Evolutionary conservation across 2,797 vertebrate species (phyloP).

Genomic region (Centropyge bicolor): DNA sequence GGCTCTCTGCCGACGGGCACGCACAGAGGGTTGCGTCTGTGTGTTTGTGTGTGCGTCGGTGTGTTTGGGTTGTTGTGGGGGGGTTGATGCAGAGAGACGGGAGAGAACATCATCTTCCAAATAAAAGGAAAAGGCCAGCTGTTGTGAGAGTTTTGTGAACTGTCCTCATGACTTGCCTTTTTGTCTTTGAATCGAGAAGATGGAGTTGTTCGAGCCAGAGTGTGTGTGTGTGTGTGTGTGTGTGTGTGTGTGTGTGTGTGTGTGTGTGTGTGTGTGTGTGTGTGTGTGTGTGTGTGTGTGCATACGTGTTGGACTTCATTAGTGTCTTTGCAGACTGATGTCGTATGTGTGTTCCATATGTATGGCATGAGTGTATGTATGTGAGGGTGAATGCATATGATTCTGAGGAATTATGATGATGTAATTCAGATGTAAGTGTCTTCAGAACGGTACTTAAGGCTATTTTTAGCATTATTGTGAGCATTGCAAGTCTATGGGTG

Average conservation of each 20-base stretch:
- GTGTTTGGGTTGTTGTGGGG: slow-evolving; percentile 22
- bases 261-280: neutral
- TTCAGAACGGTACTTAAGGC: neutral
- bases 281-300: neutral
- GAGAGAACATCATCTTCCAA: slow-evolving; percentile 80
- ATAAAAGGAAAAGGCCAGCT: slow-evolving; percentile 88
- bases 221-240: slow-evolving; percentile 5
- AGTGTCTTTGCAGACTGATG: slow-evolving; percentile 7
- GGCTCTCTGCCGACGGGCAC: slow-evolving; percentile 91
- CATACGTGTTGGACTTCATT: neutral
- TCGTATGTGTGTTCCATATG: slow-evolving; percentile 10
- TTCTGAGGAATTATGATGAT: slow-evolving; percentile 19
- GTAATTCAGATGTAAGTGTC: slow-evolving; percentile 27
- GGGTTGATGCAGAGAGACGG: slow-evolving; percentile 30
- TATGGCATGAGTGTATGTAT: slow-evolving; percentile 17
- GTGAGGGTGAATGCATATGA: slow-evolving; percentile 33
- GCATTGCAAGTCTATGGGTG: neutral
- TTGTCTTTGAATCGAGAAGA: slow-evolving; percentile 62
- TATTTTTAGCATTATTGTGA: slow-evolving; percentile 22
- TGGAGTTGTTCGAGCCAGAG: slow-evolving; percentile 1
- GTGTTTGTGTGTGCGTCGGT: slow-evolving; percentile 23
- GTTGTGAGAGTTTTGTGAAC: slow-evolving; percentile 84
- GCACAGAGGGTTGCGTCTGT: slow-evolving; percentile 44
- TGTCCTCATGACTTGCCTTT: slow-evolving; percentile 68
- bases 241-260: slow-evolving; percentile 1